Base-by-base conservation (phyloP, 2,113 vertebrate species). In the Promerops cafer region DNA sequence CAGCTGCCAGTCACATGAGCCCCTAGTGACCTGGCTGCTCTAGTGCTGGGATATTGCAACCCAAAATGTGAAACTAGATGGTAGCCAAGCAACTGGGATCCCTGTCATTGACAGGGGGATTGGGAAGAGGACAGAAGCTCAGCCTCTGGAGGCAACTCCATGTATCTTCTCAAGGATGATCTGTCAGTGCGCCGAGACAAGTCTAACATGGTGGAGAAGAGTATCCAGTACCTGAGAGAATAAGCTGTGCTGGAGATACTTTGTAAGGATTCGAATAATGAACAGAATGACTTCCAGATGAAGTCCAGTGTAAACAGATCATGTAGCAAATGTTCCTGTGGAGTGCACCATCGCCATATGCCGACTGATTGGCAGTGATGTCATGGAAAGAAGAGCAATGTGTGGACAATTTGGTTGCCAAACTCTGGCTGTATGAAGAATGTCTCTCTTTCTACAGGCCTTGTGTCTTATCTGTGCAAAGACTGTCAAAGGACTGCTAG, bases 141-240 rank as follows among this genome's bases (percentile, higher is more conserved):
- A 52, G 45, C 59, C 23, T 63, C 22, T 52, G 59, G 23, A 52
- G 18, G 13, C 13, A 6, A n/a, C 19, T 78, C 18, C 24, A 53
- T 6, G 19, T 7, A 18, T 53, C 37, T 5, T 42, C 4, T n/a
- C 37, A n/a, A 52, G 8, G 37, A 28, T 42, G 17, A 40, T 42
- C 18, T n/a, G 1, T 2, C 6, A 28, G 49, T n/a, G 24, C 6
- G 4, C 37, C 5, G 2, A 44, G 9, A 4, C 18, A 44, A 11
- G 15, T 15, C 4, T 9, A 44, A 35, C 6, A 6, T 4, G 0
- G 2, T n/a, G 37, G 45, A 52, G 24, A 42, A 64, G 0, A 19
- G 31, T 23, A 24, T 35, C 7, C 37, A n/a, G 19, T 64, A 8
- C 14, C 15, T 53, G 49, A 35, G 49, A 79, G 31, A 79, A 35